A percentile compares a stretch with the other conserved stretches of the same genome.
Evolutionary conservation across 37 sponge, comb jelly and placozoan species (phyloP).

Genomic region (Bolinopsis microptera): DNA sequence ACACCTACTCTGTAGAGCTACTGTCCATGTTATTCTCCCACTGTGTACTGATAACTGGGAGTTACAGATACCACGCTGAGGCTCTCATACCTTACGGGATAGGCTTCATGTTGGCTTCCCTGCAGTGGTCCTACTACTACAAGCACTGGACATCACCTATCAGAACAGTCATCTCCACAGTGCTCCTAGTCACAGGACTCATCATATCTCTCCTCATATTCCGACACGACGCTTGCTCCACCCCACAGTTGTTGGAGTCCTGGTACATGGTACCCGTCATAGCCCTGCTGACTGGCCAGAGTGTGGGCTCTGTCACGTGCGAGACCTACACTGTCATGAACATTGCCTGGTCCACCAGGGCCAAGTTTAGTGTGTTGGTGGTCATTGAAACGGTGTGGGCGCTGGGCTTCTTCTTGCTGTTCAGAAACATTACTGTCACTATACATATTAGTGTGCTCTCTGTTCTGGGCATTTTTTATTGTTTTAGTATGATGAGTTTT

Average conservation of each 20-base stretch:
- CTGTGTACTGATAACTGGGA: not conserved
- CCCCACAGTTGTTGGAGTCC: not conserved
- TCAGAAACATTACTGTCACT: not conserved
- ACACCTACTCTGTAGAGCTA: not conserved
- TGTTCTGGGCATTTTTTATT: not conserved
- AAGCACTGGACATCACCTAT: not conserved
- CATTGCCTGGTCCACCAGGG: not conserved
- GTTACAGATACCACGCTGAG: not conserved
- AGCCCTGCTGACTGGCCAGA: not conserved
- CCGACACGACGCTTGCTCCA: not conserved
- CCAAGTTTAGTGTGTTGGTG: not conserved
- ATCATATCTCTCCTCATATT: not conserved
- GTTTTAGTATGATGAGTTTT: not conserved
- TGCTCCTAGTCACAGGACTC: not conserved
- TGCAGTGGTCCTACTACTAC: not conserved
- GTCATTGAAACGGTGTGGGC: not conserved
- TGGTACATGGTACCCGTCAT: not conserved
- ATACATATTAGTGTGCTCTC: not conserved
- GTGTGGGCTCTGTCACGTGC: not conserved
- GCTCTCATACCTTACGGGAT: not conserved
- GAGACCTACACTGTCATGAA: not conserved
- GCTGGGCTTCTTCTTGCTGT: not conserved
- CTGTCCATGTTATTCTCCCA: not conserved
- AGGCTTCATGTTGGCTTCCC: not conserved
- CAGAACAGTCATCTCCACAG: not conserved